Base-by-base conservation (phyloP, 2,888 invertebrate species). In the Apamea crenata region DNA sequence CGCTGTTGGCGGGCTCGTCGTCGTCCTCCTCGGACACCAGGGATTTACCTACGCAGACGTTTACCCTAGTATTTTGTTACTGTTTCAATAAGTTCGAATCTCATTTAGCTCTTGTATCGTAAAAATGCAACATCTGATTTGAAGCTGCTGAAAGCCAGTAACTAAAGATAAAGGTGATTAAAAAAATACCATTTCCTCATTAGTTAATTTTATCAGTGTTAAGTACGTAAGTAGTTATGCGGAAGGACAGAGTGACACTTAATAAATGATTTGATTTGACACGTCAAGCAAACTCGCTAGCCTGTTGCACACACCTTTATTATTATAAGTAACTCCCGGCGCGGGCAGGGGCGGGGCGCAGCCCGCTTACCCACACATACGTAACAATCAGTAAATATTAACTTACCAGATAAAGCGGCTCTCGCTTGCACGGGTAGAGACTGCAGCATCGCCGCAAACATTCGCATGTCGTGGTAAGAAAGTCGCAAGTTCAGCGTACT, bases 381-480 rank as follows among this genome's bases (percentile, higher is more conserved):
- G 32, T 3, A 32, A 32, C 32, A 32, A n/a, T n/a, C n/a, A 29
- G 7, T 61, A 61, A 16, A 61, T 29, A 29, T 29, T 29, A 36
- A 69, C 82, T 88, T 61, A 95, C 96, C 96, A 29, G 96, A 95
- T 0, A 96, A 90, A 2, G 98, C 98, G 71, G 97, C 97, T 59
- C 98, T 93, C 36, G 98, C 98, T 93, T 99, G 99, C 88, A 98
- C 98, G 0, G 99, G 99, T 88, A 99, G 95, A 0, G 99, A 99
- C 90, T 98, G 98, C 84, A 99, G 94, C 97, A 99, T 99, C 90
- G 98, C 97, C 47, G 98, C 97, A 93, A 99, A 99, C 98, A 99
- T 98, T 81, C 98, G 98, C 95, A 99, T 98, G 95, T 99, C 99
- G 93, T 99, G 98, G 93, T 99, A 99, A 1, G 99, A 99, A 36